Evolutionary conservation across 2,113 vertebrate species (phyloP).

Genomic region (Nothocercus nigrocapillus): DNA sequence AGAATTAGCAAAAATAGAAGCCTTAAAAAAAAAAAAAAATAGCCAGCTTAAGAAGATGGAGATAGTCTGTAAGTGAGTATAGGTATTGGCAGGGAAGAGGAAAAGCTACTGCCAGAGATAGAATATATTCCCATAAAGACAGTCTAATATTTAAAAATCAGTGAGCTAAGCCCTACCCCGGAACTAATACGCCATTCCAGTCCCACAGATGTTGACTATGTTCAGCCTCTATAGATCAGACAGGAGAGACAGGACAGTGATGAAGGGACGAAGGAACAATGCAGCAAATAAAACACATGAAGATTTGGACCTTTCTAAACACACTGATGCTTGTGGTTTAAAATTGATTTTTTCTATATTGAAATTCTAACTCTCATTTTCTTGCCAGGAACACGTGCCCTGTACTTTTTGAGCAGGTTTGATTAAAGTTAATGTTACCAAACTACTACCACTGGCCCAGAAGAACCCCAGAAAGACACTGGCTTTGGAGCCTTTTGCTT

Average conservation of each 20-base stretch:
- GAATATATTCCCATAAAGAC: neutral
- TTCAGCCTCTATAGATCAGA: neutral
- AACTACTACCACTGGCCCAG: neutral
- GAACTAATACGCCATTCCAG: neutral
- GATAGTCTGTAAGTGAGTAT: neutral
- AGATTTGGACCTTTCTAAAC: neutral
- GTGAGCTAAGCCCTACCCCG: neutral
- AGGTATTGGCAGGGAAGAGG: neutral
- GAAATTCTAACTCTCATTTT: no score
- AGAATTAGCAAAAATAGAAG: neutral
- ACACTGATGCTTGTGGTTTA: neutral
- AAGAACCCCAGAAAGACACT: neutral
- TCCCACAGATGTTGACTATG: rapidly evolving
- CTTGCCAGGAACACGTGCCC: neutral
- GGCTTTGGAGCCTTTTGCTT: neutral
- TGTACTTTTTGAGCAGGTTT: neutral
- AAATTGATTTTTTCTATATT: no score
- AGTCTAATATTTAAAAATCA: neutral
- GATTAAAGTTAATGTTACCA: neutral
- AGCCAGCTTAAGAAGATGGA: neutral
- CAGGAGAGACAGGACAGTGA: neutral
- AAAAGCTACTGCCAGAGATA: neutral
- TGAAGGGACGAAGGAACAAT: rapidly evolving
- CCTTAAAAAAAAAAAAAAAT: neutral
- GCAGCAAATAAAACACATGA: neutral